These are phyloP conservation scores for Ricordea florida DNA, from an alignment of 92 coral and sea anemone genomes.

Conservation along the genomic window DNA sequence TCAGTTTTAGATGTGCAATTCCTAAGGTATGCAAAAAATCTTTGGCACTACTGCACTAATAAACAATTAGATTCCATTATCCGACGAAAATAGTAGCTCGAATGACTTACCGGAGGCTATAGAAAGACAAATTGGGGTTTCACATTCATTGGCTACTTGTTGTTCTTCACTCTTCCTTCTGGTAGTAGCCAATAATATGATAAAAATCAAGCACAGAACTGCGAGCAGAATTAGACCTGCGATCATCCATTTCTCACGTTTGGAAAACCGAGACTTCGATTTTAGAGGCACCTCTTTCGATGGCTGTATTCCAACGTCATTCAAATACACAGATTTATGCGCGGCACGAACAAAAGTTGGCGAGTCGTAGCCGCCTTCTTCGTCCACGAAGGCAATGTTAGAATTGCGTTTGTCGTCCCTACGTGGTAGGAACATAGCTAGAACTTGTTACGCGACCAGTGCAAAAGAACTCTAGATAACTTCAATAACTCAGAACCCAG, in stretches of 20 bases:
- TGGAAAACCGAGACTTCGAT: not conserved
- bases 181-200: slow-evolving; percentile 21
- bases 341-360: not conserved
- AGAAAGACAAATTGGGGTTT: not conserved
- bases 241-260: slow-evolving; percentile 50
- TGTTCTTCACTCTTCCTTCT: not conserved
- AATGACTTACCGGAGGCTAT: slow-evolving; percentile 2
- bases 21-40: no score
- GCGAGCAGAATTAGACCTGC: slow-evolving; percentile 8
- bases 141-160: not conserved
- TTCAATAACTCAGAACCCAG: no score
- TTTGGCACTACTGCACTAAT: no score
- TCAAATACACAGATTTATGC: not conserved
- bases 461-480: no score
- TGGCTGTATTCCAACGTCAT: not conserved
- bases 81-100: no score
- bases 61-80: no score
- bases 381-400: not conserved
- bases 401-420: not conserved
- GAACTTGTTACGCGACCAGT: no score
- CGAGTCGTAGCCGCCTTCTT: not conserved
- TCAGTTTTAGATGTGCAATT: no score
- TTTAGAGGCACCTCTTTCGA: not conserved
- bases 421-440: not conserved
- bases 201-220: slow-evolving; percentile 28